Percentiles rank a stretch among this genome's conserved stretches.
Evolutionary conservation across 2,113 vertebrate genomes (phyloP).

Genomic region (Bubo scandiacus): DNA sequence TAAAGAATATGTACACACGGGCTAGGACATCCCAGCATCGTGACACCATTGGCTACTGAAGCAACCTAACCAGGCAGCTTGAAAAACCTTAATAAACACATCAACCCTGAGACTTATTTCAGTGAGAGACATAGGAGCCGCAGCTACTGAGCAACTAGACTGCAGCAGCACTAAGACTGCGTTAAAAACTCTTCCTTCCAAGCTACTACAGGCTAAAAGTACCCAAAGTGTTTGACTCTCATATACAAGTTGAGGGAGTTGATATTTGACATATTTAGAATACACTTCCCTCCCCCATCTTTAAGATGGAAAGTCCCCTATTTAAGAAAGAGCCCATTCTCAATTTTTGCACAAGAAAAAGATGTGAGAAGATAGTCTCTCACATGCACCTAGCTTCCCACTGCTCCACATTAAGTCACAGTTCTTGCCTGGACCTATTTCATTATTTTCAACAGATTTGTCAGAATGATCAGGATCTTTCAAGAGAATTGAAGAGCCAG

Average conservation of each 20-base stretch:
- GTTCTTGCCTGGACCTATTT: not conserved
- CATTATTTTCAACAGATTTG: not conserved
- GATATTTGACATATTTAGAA: not conserved
- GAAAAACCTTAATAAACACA: not conserved
- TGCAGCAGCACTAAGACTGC: not conserved
- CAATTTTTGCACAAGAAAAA: not conserved
- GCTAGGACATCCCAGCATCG: rapidly evolving
- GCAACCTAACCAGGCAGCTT: not conserved
- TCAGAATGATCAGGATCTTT: not conserved
- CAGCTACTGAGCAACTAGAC: not conserved
- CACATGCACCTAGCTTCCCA: not conserved
- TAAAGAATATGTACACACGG: too few relatives aligned
- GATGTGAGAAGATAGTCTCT: not conserved
- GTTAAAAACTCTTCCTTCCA: not conserved
- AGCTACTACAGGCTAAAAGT: not conserved
- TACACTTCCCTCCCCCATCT: not conserved
- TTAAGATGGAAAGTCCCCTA: not conserved
- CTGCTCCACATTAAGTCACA: not conserved
- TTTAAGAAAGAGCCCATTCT: not conserved
- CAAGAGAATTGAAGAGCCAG: not conserved
- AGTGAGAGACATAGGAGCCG: not conserved
- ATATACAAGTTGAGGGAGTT: not conserved
- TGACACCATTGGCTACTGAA: not conserved
- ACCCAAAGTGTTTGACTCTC: not conserved
- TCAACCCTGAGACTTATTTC: not conserved